Percentiles rank a stretch among this genome's conserved stretches.
These are phyloP conservation scores for Trachelus troglodyta DNA, from an alignment of 2,888 invertebrate genomes.

Conservation along the genomic window DNA sequence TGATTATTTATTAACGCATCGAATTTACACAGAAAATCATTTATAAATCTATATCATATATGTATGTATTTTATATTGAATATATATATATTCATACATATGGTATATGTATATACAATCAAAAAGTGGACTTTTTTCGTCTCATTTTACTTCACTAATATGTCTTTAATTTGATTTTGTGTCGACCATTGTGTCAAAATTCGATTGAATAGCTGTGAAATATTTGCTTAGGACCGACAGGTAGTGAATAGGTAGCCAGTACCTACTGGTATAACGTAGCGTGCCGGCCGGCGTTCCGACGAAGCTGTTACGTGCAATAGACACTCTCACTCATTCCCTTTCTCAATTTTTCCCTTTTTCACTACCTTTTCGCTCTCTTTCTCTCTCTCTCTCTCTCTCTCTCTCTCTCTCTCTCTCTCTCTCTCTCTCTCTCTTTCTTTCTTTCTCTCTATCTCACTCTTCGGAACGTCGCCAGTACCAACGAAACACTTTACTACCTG, in stretches of 20 bases:
- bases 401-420: too few species aligned
- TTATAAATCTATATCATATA: background rate
- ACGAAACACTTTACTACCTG: constrained; percentile 53
- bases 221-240: constrained; percentile 51
- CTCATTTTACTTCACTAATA: constrained; percentile 36
- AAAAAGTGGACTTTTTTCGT: constrained; percentile 6
- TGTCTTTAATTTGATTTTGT: constrained; percentile 54
- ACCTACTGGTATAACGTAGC: background rate
- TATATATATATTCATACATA: too few species aligned
- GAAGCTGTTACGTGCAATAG: background rate
- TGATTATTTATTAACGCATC: background rate
- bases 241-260: constrained; percentile 5
- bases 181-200: constrained; percentile 53
- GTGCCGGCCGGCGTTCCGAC: background rate
- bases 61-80: background rate
- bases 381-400: too few species aligned
- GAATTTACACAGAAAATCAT: background rate
- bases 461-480: background rate
- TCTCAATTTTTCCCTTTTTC: background rate
- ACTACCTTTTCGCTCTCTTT: background rate
- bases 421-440: too few species aligned
- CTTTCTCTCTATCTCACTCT: background rate
- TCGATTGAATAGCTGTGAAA: constrained; percentile 54
- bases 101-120: too few species aligned
- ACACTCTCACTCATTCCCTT: background rate